phyloP scores from a whole-genome alignment of 2,797 vertebrate genomes.

The Botia kubotai region DNA sequence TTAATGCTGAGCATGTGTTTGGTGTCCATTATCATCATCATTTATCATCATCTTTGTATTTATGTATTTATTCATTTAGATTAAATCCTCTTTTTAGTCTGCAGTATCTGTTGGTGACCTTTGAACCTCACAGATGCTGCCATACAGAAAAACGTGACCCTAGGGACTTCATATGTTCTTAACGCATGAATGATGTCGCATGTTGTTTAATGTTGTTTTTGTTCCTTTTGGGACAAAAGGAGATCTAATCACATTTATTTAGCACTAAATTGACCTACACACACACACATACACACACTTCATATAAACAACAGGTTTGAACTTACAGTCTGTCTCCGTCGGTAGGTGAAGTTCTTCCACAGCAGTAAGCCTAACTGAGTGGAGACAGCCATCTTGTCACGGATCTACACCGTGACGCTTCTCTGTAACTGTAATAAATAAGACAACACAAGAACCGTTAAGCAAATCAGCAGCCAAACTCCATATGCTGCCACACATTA shows the following conservation, averaged over 20 bases:
- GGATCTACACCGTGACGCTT: slow-evolving; percentile 66
- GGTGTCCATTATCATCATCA: background rate
- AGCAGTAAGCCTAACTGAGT: slow-evolving; percentile 93
- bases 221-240: too few species aligned
- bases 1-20: background rate
- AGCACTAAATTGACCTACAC: too few species aligned
- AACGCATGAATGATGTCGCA: background rate
- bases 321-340: slow-evolving; percentile 96
- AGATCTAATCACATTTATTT: too few species aligned
- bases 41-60: slow-evolving; percentile 5
- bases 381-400: slow-evolving; percentile 87
- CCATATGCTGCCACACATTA: background rate
- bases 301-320: background rate
- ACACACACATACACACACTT: too few species aligned
- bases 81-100: slow-evolving; percentile 15
- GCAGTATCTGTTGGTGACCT: slow-evolving; percentile 22
- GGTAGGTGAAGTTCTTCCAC: slow-evolving; percentile 97
- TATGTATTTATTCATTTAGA: slow-evolving; percentile 20
- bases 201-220: too few species aligned
- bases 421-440: slow-evolving; percentile 58
- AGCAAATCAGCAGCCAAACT: background rate
- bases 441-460: background rate
- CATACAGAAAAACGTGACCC: background rate
- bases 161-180: slow-evolving; percentile 53
- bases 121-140: slow-evolving; percentile 31